Conservation (phyloP, 2,888 invertebrate species). For the Ornithoptera priamus region DNA sequence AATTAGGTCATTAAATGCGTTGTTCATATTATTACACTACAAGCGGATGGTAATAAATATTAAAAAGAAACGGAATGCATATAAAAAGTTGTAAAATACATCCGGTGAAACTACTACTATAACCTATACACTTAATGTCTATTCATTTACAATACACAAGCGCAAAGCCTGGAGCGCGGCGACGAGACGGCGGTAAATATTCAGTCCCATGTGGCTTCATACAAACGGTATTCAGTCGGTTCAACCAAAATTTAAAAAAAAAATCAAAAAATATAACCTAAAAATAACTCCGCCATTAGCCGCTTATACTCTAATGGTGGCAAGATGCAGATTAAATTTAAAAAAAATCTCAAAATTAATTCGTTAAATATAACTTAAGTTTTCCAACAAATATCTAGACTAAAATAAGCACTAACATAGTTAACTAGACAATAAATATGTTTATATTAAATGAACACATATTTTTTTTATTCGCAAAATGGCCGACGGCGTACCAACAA, state of each 20-base stretch:
- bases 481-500: too few relatives aligned
- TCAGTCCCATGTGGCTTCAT: slow-evolving; percentile 39
- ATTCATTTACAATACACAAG: slow-evolving; percentile 50
- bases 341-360: background rate
- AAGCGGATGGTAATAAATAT: slow-evolving; percentile 46
- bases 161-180: slow-evolving; percentile 42
- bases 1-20: slow-evolving; percentile 63
- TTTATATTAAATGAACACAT: slow-evolving; percentile 49
- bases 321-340: slow-evolving; percentile 18
- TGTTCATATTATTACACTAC: slow-evolving; percentile 49
- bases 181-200: slow-evolving; percentile 52
- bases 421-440: slow-evolving; percentile 44
- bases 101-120: slow-evolving; percentile 37
- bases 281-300: background rate
- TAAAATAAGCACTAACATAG: slow-evolving; percentile 33
- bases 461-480: background rate
- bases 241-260: slow-evolving; percentile 15
- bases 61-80: slow-evolving; percentile 47
- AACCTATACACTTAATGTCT: slow-evolving; percentile 40
- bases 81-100: slow-evolving; percentile 32
- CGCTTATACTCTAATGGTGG: slow-evolving; percentile 1
- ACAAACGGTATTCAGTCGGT: slow-evolving; percentile 43
- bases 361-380: slow-evolving; percentile 18
- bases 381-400: slow-evolving; percentile 16
- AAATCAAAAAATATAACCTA: slow-evolving; percentile 1